phyloP scores from a whole-genome alignment of 2,797 vertebrate species.

The Bradypodion ventrale region DNA sequence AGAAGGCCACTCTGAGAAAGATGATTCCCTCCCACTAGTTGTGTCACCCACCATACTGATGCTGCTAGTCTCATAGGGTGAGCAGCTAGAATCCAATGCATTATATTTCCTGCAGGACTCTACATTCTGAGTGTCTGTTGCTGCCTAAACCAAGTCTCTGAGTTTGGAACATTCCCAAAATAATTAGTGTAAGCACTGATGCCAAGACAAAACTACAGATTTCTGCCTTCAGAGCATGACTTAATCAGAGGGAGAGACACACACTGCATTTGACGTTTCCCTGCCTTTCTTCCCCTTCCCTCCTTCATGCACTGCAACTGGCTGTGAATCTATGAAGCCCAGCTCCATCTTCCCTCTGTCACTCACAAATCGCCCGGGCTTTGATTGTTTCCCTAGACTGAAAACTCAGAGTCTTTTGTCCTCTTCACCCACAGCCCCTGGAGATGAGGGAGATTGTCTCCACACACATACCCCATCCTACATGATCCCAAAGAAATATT shows the following conservation, averaged over 20 bases:
- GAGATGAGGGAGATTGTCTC: background rate
- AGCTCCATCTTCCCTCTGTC: background rate
- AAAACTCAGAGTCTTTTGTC: constrained; percentile 10
- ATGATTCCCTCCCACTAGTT: too few species aligned
- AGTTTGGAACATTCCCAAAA: background rate
- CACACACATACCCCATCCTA: background rate
- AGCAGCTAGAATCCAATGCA: background rate
- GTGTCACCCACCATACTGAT: background rate
- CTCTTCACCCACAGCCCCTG: background rate
- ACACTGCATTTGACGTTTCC: background rate
- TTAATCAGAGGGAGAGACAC: background rate
- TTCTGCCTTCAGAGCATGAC: background rate
- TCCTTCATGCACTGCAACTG: background rate
- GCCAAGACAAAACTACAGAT: background rate
- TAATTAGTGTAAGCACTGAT: background rate
- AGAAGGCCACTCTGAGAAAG: background rate
- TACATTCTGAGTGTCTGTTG: background rate
- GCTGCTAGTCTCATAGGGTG: background rate
- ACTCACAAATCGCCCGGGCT: background rate
- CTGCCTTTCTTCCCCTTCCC: background rate
- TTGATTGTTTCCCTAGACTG: constrained; percentile 13
- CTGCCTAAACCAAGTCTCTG: background rate
- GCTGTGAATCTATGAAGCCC: background rate
- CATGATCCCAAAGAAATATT: background rate
- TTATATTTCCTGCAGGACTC: background rate